phyloP scores from a whole-genome alignment of 1,140 invertebrate species.

The Streblospio benedicti region DNA sequence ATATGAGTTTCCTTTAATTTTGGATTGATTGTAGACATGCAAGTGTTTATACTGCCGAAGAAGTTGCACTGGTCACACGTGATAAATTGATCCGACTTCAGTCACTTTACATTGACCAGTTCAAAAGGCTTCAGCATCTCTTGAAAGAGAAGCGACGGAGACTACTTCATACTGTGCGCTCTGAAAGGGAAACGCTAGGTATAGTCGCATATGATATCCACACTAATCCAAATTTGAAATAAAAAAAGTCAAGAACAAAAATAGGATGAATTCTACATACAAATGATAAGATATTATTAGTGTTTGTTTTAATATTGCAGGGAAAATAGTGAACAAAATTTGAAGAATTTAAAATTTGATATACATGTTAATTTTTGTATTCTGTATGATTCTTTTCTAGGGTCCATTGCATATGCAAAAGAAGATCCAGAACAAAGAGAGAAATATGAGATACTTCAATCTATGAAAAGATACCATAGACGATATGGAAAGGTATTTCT shows the following conservation, averaged over 20 bases:
- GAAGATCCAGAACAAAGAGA: constrained; percentile 53
- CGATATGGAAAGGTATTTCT: constrained; percentile 55
- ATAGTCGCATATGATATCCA: too few species aligned
- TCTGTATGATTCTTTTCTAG: too few species aligned
- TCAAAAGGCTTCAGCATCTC: constrained; percentile 62
- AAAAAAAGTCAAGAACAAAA: too few species aligned
- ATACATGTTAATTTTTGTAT: too few species aligned
- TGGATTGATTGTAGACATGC: constrained; percentile 54
- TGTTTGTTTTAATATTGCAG: too few species aligned
- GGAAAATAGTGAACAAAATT: too few species aligned
- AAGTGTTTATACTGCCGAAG: constrained; percentile 76
- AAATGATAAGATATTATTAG: too few species aligned
- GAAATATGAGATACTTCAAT: constrained; percentile 70
- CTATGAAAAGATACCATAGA: constrained; percentile 68
- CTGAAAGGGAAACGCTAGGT: constrained; percentile 74
- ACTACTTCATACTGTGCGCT: constrained; percentile 64
- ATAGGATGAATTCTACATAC: too few species aligned
- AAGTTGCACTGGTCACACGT: constrained; percentile 67
- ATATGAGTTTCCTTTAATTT: not conserved
- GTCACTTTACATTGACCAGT: constrained; percentile 73
- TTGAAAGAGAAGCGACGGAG: constrained; percentile 63
- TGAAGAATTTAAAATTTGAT: too few species aligned
- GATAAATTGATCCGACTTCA: constrained; percentile 70
- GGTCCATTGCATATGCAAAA: constrained; percentile 61
- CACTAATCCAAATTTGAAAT: too few species aligned